phyloP scores from a whole-genome alignment of 2,797 vertebrate genomes.

The Tolypeutes matacus region DNA sequence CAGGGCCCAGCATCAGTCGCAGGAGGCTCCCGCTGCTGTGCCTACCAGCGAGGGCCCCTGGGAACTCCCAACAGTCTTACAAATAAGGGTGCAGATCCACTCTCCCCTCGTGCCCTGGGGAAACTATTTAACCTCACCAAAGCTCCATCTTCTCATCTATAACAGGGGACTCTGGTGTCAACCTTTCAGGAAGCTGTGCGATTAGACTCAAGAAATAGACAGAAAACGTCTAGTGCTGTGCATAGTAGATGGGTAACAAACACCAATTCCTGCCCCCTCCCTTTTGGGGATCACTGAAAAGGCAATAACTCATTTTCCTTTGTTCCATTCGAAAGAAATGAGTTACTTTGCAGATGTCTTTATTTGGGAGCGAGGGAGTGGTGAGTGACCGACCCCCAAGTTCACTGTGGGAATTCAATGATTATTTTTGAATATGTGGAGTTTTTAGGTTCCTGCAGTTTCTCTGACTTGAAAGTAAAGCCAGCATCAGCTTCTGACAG shows the following conservation, averaged over 20 bases:
- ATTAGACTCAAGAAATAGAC: background rate
- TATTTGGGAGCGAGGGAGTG: slow-evolving; percentile 6
- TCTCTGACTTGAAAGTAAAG: slow-evolving; percentile 75
- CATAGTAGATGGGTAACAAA: background rate
- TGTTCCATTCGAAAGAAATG: slow-evolving; percentile 57
- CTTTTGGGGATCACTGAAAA: background rate
- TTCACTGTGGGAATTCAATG: slow-evolving; percentile 57
- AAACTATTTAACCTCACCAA: background rate
- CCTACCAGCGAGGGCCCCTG: background rate
- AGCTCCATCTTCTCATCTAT: background rate
- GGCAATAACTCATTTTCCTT: slow-evolving; percentile 8
- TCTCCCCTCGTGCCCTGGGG: background rate
- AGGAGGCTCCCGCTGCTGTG: too few species aligned
- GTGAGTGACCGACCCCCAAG: slow-evolving; percentile 42
- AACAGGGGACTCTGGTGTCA: background rate
- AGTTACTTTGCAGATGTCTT: slow-evolving; percentile 53
- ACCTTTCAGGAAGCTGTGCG: background rate
- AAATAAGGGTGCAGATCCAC: background rate
- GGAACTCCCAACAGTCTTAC: background rate
- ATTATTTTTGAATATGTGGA: slow-evolving; percentile 73
- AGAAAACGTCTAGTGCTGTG: rapidly evolving
- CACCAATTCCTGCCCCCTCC: background rate
- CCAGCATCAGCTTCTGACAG: slow-evolving; percentile 76
- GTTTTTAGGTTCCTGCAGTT: slow-evolving; percentile 72
- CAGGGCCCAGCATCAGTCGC: background rate